Evolutionary conservation across 37 sponge, comb jelly and placozoan species (phyloP), one percentile per base, ranked within the genome.

Genomic region (Amphimedon queenslandica): DNA sequence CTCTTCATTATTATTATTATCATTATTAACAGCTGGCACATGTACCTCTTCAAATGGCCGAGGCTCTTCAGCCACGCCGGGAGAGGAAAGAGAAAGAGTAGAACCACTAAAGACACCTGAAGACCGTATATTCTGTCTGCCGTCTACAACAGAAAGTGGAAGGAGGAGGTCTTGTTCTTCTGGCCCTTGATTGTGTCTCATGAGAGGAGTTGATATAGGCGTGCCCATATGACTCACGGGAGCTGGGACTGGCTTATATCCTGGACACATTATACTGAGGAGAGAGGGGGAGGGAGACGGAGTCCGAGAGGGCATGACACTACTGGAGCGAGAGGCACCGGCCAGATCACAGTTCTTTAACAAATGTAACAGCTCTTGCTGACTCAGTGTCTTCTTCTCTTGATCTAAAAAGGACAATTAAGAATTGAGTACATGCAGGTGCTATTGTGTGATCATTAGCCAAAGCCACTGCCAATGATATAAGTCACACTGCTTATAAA

Each of bases 231-330:
- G 61, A 39, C 60, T 42, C 1, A 41, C 43, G 18, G 55, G 35
- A 3, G 64, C 42, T 2, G 21, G 1, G 27, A 41, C 24, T 63
- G 76, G 83, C 29, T 65, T 73, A 43, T 78, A 35, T 1, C 79
- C 84, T 0, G 88, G 82, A 79, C 66, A 88, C 72, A 78, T 67
- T 38, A 92, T 67, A 74, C 81, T 83, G 84, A 86, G 63, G 33
- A 86, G 80, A 0, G 92, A 92, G 24, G 88, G 87, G 51, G 91
- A 89, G 23, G 91, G 88, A 39, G 91, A 96, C 53, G 93, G 86
- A 13, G 93, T 86, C 27, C 87, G 77, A 24, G 94, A 93, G 33
- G 93, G 78, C 24, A 83, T 75, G 20, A 77, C 40, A 30, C 93
- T 96, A 24, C 93, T 89, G 37, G 82, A 43, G 29, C 87, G 78